phyloP scores from a whole-genome alignment of 1,140 invertebrate genomes.

The Halesus radiatus region DNA sequence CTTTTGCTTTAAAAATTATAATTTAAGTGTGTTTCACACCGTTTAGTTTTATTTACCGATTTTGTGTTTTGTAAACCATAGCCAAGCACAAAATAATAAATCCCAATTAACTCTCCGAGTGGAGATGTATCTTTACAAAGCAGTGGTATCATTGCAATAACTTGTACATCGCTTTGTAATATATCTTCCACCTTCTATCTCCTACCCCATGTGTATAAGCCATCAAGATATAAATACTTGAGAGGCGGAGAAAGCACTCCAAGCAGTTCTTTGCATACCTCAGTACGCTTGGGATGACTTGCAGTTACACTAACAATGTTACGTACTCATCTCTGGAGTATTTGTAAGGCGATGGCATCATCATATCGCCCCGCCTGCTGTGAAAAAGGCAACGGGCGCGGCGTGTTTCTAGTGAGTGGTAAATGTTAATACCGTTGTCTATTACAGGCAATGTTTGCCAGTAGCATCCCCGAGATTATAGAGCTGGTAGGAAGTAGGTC shows the following conservation, averaged over 20 bases:
- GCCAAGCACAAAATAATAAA: slow-evolving; percentile 5
- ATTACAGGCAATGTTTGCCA: slow-evolving; percentile 96
- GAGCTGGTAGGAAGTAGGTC: slow-evolving; percentile 97
- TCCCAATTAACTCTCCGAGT: background rate
- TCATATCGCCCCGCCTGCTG: background rate
- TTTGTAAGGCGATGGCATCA: slow-evolving; percentile 31
- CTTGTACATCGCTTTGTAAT: slow-evolving; percentile 17
- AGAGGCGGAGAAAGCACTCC: background rate
- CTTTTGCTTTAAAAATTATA: slow-evolving; percentile 62
- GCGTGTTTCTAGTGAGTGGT: slow-evolving; percentile 23
- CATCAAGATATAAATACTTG: background rate
- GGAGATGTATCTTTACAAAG: background rate
- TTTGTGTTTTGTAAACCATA: slow-evolving; percentile 20
- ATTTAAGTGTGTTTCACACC: slow-evolving; percentile 55
- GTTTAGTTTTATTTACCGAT: slow-evolving; percentile 10
- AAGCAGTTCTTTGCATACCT: too few relatives aligned
- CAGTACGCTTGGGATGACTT: too few relatives aligned
- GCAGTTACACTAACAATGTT: slow-evolving; percentile 8
- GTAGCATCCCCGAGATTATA: slow-evolving; percentile 99
- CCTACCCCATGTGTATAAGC: slow-evolving; percentile 3
- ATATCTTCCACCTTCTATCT: slow-evolving; percentile 9
- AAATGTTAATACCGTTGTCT: slow-evolving; percentile 69
- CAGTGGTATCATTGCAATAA: background rate
- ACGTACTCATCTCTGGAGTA: slow-evolving; percentile 6
- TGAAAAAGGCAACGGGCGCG: slow-evolving; percentile 17